Evolutionary conservation across 2,797 vertebrate species (phyloP), one percentile per base, ranked within the genome.

Genomic region (Oreonectes daqikongensis): DNA sequence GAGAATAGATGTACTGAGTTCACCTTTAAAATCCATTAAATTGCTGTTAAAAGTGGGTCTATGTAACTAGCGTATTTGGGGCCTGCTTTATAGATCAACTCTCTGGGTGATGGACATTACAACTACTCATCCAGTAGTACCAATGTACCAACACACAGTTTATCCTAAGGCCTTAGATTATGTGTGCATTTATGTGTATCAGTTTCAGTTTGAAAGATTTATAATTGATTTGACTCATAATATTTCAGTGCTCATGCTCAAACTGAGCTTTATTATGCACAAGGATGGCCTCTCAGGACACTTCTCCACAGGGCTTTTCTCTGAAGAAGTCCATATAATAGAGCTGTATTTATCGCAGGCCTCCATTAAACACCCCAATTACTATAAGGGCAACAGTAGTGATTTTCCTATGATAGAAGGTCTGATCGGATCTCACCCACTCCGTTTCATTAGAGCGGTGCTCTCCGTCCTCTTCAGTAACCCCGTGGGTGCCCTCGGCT

Each of bases 291-390:
- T 85, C 79, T 70, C 83, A 87, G 84, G 90, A 90, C 85, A 84
- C 86, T 87, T 86, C 87, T 88, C 85, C 85, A 84, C 82, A 76
- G 79, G 78, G 86, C 81, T 84, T 88, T 85, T 84, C 83, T 90
- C 87, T 87, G 83, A 89, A 90, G 91, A 88, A 84, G 86, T 82
- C 84, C 83, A 81, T 85, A 84, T 90, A 90, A 90, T 88, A 77
- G 87, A 85, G 88, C 85, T 87, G 86, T 86, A 83, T 87, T 90
- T 90, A 90, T 89, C 88, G 87, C 85, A 87, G 85, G 83, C 85
- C 83, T 89, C 85, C 90, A 92, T 91, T 91, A 88, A 91, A 88
- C 87, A 86, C 86, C 87, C 87, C 90, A 91, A 89, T 92, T 93
- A 92, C 81, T 55, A 82, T 85, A 84, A 89, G 90, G 88, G 88